phyloP scores from a whole-genome alignment of 2,888 invertebrate genomes.

The Tachystola acroxantha region DNA sequence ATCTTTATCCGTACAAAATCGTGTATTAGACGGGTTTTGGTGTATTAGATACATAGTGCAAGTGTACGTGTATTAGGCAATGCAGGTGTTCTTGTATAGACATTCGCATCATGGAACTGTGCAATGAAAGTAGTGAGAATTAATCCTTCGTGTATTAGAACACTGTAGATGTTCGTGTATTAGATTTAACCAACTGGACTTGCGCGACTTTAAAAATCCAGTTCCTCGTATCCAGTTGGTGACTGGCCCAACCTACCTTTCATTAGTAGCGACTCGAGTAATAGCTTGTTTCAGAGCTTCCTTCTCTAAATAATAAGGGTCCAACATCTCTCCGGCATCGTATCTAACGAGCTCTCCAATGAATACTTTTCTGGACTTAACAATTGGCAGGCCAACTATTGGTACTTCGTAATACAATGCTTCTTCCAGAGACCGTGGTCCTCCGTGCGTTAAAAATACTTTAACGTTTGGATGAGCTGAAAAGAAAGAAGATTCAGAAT shows the following conservation, averaged over 20 bases:
- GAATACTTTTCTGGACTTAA: conserved; percentile 52
- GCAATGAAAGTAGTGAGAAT: too few species aligned
- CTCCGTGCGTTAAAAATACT: conserved; percentile 64
- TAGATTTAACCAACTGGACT: too few species aligned
- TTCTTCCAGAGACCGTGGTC: conserved; percentile 65
- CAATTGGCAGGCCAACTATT: conserved; percentile 55
- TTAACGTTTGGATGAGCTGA: conserved; percentile 64
- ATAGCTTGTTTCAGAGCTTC: conserved; percentile 45
- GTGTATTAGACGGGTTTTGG: neutral
- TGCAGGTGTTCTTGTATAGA: too few species aligned
- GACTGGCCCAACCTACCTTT: too few species aligned
- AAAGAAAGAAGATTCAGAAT: conserved; percentile 19
- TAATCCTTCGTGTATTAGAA: too few species aligned
- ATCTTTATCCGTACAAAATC: neutral
- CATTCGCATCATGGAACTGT: too few species aligned
- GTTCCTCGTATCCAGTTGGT: too few species aligned
- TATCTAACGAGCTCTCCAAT: conserved; percentile 52
- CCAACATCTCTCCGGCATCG: conserved; percentile 57
- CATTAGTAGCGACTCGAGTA: conserved; percentile 35
- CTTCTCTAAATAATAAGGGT: conserved; percentile 53
- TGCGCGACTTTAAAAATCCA: too few species aligned
- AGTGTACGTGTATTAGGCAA: too few species aligned
- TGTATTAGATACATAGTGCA: too few species aligned
- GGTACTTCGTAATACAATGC: conserved; percentile 63
- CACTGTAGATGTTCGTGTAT: too few species aligned